phyloP scores from a whole-genome alignment of 2,113 vertebrate species.

The Limnothrissa miodon region DNA sequence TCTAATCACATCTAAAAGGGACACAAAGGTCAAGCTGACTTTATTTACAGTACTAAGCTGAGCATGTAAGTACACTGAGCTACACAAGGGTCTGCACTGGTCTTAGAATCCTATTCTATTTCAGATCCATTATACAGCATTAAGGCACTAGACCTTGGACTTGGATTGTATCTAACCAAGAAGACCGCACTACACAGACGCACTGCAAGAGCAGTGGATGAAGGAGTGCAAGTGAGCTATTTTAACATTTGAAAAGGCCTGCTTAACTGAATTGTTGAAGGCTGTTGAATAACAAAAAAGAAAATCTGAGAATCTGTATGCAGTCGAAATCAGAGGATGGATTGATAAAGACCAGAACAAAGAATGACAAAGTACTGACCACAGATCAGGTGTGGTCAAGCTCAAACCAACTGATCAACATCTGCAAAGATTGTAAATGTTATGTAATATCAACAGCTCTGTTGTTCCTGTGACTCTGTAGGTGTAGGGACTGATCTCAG shows the following conservation, averaged over 20 bases:
- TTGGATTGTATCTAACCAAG: not conserved
- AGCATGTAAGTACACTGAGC: not conserved
- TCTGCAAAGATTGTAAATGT: not conserved
- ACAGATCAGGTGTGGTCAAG: not conserved
- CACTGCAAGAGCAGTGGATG: not conserved
- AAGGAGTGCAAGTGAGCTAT: not conserved
- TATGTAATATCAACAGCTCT: not conserved
- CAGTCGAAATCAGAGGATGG: not conserved
- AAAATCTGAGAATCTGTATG: not conserved
- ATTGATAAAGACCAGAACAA: no score
- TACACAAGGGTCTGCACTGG: not conserved
- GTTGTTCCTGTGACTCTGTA: not conserved
- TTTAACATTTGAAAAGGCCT: not conserved
- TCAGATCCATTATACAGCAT: not conserved
- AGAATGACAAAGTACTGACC: no score
- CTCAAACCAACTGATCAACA: no score
- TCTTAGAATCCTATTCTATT: not conserved
- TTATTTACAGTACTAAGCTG: slow-evolving; percentile 9
- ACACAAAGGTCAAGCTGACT: not conserved
- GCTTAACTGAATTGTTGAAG: not conserved
- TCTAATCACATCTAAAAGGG: slow-evolving; percentile 1
- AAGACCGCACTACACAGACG: not conserved
- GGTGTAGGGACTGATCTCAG: not conserved
- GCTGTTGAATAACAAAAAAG: no score
- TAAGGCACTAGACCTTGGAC: not conserved